A percentile compares a stretch with the other conserved stretches of the same genome.
Evolutionary conservation across 2,113 vertebrate genomes (phyloP).

Genomic region (Rhineura floridana): DNA sequence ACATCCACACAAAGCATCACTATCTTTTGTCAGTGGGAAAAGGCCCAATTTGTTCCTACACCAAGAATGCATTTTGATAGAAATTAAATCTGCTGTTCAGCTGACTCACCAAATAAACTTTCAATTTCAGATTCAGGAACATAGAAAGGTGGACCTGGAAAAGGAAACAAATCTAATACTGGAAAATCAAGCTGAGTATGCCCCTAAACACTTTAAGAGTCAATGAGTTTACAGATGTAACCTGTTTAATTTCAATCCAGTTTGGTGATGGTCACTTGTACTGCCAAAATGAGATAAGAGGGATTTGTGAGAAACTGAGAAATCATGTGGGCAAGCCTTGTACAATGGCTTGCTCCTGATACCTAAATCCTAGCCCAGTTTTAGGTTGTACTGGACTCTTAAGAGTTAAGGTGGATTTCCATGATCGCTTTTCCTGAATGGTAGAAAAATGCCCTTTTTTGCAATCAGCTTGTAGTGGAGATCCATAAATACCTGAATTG

Average conservation of each 20-base stretch:
- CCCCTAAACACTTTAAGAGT: not conserved
- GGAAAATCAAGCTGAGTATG: not conserved
- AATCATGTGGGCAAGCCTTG: not conserved
- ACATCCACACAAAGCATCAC: not conserved
- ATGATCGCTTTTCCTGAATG: not conserved
- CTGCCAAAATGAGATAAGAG: not conserved
- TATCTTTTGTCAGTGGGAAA: not conserved
- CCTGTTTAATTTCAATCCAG: not conserved
- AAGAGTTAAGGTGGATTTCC: not conserved
- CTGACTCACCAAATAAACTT: conserved; percentile 76
- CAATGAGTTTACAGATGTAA: not conserved
- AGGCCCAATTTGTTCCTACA: not conserved
- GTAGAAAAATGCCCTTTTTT: not conserved
- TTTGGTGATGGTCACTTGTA: not conserved
- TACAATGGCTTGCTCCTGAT: not conserved
- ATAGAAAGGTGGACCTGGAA: conserved; percentile 79
- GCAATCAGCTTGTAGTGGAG: not conserved
- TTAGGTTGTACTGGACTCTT: not conserved
- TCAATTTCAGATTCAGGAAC: conserved; percentile 70
- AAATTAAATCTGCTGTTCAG: not conserved
- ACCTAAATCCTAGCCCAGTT: not conserved
- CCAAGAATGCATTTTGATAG: conserved; percentile 7
- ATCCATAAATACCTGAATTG: not conserved
- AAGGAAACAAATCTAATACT: not conserved
- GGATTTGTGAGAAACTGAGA: not conserved